Evolutionary conservation across 2,888 invertebrate genomes (phyloP).

Genomic region (Epistrophe grossulariae): DNA sequence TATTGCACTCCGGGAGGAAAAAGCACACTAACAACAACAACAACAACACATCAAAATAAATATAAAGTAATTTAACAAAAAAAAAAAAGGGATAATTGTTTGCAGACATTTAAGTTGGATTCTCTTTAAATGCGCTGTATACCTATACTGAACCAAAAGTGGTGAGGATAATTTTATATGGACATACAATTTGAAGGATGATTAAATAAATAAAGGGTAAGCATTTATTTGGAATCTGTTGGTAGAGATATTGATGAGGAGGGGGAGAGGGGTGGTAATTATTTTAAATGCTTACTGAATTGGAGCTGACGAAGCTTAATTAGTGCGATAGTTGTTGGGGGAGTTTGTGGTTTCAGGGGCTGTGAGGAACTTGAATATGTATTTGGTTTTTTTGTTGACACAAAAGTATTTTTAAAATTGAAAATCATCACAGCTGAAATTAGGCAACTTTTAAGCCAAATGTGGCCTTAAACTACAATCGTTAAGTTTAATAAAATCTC

Average conservation of each 20-base stretch:
- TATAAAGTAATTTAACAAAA: not conserved
- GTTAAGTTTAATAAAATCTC: no score
- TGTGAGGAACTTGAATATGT: not conserved
- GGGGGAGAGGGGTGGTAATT: not conserved
- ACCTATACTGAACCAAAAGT: not conserved
- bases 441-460: no score
- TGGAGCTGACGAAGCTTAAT: constrained; percentile 28
- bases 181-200: constrained; percentile 54
- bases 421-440: not conserved
- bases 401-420: not conserved
- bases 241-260: not conserved
- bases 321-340: constrained; percentile 3
- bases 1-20: not conserved
- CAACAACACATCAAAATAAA: constrained; percentile 25
- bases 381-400: not conserved
- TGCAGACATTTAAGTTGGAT: constrained; percentile 66
- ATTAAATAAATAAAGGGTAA: constrained; percentile 59
- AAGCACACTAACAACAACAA: not conserved
- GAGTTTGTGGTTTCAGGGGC: not conserved
- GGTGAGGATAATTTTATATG: constrained; percentile 47
- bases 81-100: constrained; percentile 67
- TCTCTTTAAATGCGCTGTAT: constrained; percentile 30
- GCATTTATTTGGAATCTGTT: not conserved
- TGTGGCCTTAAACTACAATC: no score
- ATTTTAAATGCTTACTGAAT: constrained; percentile 48